These are phyloP conservation scores for Caenorhabditis japonica DNA, from an alignment of 2,888 invertebrate species.

Conservation along the genomic window DNA sequence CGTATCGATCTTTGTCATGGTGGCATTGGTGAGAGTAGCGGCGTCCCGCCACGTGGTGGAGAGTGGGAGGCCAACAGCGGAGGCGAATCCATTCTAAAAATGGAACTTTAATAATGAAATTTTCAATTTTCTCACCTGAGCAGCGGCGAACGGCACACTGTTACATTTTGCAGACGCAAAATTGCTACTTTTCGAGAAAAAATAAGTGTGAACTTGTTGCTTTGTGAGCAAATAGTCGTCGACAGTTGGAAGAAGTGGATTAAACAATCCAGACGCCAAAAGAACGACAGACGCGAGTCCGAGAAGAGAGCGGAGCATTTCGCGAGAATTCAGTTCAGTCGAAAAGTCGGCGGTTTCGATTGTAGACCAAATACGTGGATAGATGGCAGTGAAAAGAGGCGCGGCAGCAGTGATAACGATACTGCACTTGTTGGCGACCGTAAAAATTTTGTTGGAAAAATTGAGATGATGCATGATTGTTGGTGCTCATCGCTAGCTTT, in stretches of 20 bases:
- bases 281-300: constrained; percentile 21
- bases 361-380: too few species aligned
- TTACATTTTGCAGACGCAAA: constrained; percentile 23
- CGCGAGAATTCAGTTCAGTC: background rate
- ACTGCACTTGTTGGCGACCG: constrained; percentile 11
- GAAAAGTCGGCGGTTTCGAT: too few species aligned
- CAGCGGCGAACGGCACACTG: constrained; percentile 41
- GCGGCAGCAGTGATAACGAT: constrained; percentile 27
- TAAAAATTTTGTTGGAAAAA: too few species aligned
- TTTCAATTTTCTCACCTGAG: constrained; percentile 18
- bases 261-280: constrained; percentile 27
- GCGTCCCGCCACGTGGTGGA: constrained; percentile 50
- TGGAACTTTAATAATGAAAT: background rate
- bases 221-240: constrained; percentile 36
- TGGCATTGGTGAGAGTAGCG: constrained; percentile 37
- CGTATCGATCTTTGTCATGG: constrained; percentile 37
- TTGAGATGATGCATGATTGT: background rate
- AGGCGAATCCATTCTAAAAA: constrained; percentile 41
- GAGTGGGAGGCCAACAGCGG: constrained; percentile 25
- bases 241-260: constrained; percentile 41
- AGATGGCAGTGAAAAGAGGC: constrained; percentile 25
- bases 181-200: constrained; percentile 17
- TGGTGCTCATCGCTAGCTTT: background rate
- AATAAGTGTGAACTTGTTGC: constrained; percentile 37
- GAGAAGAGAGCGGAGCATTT: constrained; percentile 27